Evolutionary conservation across 2,797 vertebrate species (phyloP), one percentile per base, ranked within the genome.

Genomic region (Rhinatrema bivittatum): DNA sequence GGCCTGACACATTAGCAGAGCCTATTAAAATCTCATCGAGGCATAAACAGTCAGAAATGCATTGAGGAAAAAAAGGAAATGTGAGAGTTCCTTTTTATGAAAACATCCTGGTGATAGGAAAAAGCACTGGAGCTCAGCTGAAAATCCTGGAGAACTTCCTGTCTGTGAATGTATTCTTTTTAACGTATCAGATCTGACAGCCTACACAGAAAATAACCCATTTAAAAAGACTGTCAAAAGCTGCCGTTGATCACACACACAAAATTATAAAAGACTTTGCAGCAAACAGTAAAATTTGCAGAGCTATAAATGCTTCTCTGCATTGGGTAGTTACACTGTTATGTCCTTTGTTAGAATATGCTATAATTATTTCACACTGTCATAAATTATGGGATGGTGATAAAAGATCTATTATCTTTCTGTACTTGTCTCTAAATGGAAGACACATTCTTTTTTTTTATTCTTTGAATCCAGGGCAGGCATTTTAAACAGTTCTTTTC

Each of bases 241-340:
- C n/a, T 60, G 39, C 55, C 50, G 65, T n/a, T 50, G 33, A 30
- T 58, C 36, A 38, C 39, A 46, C 39, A 46, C 28, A 46, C 56
- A 19, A 49, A 56, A 59, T 60, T 42, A 46, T 36, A 53, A 43
- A n/a, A 36, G 29, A 33, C 23, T 44, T 20, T 38, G 7, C 42
- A 31, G 25, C 30, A 63, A 65, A 42, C 10, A 53, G 39, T 32
- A n/a, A 62, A 25, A 23, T 29, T 4, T 5, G 20, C 20, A 22
- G 10, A 12, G 18, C 36, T 57, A 9, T 16, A 21, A 17, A 17
- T 49, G 11, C 11, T 36, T 29, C 42, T 33, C 37, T 30, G 20
- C 29, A 26, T n/a, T 28, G 23, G 25, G 42, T 59, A 20, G 38
- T 25, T 50, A 13, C 14, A 37, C 20, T 28, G 15, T n/a, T n/a